Percentiles rank a stretch among this genome's conserved stretches.
Evolutionary conservation across 2,888 invertebrate genomes (phyloP).

Genomic region (Eupithecia insigniata): DNA sequence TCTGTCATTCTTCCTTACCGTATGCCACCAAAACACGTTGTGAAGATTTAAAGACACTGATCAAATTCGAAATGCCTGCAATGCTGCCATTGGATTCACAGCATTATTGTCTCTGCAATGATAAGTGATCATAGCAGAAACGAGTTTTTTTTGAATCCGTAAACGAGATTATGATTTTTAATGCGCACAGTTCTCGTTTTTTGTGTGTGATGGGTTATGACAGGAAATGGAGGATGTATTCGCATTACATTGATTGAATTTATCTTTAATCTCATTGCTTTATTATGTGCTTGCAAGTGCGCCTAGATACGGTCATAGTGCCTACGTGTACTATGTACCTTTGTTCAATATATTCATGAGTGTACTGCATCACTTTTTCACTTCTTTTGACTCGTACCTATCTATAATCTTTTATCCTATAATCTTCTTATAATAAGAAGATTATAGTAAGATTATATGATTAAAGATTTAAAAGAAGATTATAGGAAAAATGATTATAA

Average conservation of each 20-base stretch:
- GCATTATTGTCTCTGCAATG: conserved; percentile 39
- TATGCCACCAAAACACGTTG: conserved; percentile 6
- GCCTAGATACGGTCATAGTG: not conserved
- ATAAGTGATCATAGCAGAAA: conserved; percentile 29
- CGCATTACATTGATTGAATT: not conserved
- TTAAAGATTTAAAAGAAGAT: too few relatives aligned
- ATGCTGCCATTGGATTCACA: conserved; percentile 38
- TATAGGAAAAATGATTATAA: too few relatives aligned
- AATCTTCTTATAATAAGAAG: too few relatives aligned
- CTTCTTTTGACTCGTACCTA: too few relatives aligned
- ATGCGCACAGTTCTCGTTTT: conserved; percentile 19
- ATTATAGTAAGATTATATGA: too few relatives aligned
- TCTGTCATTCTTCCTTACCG: not conserved
- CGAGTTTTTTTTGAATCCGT: conserved; percentile 38
- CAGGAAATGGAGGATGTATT: not conserved
- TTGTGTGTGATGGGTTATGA: not conserved
- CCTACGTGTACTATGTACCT: not conserved
- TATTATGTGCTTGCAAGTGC: not conserved
- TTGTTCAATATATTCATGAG: too few relatives aligned
- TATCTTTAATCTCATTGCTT: not conserved
- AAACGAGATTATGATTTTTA: conserved; percentile 37
- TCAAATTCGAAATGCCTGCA: conserved; percentile 16
- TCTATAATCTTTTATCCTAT: too few relatives aligned
- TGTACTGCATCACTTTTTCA: too few relatives aligned
- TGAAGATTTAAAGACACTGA: conserved; percentile 5